These are phyloP conservation scores for Neodontobutis hainanensis DNA, from an alignment of 2,113 vertebrate genomes.

Conservation along the genomic window DNA sequence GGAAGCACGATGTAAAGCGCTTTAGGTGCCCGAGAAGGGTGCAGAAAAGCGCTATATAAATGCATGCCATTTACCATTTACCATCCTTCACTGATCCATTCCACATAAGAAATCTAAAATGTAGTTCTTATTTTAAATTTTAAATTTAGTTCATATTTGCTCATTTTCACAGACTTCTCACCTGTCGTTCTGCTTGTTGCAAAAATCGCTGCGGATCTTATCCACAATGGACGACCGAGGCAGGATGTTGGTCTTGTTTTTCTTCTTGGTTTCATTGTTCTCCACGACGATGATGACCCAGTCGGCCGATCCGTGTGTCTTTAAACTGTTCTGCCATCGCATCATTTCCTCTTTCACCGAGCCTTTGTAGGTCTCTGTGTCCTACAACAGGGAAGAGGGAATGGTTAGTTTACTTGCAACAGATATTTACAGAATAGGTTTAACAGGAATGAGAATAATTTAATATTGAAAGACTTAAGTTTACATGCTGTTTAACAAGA, in stretches of 20 bases:
- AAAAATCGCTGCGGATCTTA: slow-evolving; percentile 98
- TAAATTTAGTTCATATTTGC: background rate
- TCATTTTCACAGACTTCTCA: slow-evolving; percentile 42
- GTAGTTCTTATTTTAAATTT: no score
- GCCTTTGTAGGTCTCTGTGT: slow-evolving; percentile 93
- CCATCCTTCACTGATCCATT: background rate
- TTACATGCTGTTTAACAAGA: no score
- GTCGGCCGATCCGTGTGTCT: slow-evolving; percentile 85
- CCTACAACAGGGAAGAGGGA: slow-evolving; percentile 71
- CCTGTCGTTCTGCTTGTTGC: slow-evolving; percentile 99
- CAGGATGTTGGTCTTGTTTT: slow-evolving; percentile 98
- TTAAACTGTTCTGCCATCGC: slow-evolving; percentile 93
- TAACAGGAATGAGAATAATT: no score
- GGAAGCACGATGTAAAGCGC: no score
- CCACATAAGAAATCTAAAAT: background rate
- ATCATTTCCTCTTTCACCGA: slow-evolving; percentile 94
- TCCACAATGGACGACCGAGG: slow-evolving; percentile 96
- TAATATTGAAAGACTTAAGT: no score
- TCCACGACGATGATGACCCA: slow-evolving; percentile 98
- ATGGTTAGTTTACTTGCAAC: background rate
- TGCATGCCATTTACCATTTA: no score
- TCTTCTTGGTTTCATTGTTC: slow-evolving; percentile 91
- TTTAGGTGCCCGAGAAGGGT: no score
- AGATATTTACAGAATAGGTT: no score
- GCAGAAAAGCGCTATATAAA: no score